phyloP scores from a whole-genome alignment of 2,888 invertebrate species.

The Caenorhabditis sp. region DNA sequence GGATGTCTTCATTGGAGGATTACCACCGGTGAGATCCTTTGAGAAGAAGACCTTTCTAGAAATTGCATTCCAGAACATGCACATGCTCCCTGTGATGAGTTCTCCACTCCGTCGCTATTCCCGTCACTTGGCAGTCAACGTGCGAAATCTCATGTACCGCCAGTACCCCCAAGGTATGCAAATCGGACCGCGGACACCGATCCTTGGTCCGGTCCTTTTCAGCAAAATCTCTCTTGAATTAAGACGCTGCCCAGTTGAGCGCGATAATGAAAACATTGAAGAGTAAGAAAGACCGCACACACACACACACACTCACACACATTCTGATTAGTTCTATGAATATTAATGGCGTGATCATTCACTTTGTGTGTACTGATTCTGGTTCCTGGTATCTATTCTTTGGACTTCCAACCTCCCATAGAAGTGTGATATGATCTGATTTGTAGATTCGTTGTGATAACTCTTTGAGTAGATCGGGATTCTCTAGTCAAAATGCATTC shows the following conservation, averaged over 20 bases:
- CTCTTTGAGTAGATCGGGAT: neutral
- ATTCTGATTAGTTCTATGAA: constrained; percentile 51
- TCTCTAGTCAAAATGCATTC: neutral
- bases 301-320: constrained; percentile 7
- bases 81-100: constrained; percentile 75
- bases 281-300: constrained; percentile 43
- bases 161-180: constrained; percentile 86
- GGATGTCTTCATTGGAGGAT: constrained; percentile 96
- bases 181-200: constrained; percentile 10
- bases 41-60: neutral
- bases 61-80: constrained; percentile 73
- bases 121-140: constrained; percentile 87
- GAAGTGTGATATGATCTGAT: constrained; percentile 41
- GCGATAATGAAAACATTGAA: constrained; percentile 58
- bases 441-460: constrained; percentile 41
- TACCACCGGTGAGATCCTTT: constrained; percentile 87
- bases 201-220: constrained; percentile 16
- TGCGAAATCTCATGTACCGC: constrained; percentile 92
- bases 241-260: constrained; percentile 49
- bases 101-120: constrained; percentile 81
- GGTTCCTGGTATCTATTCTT: constrained; percentile 22
- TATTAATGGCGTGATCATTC: constrained; percentile 33
- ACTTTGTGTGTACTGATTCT: constrained; percentile 40
- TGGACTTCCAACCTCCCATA: constrained; percentile 17
- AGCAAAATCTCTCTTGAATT: constrained; percentile 25